Conservation (phyloP, 2,113 vertebrate species). For the Mohoua ochrocephala region DNA sequence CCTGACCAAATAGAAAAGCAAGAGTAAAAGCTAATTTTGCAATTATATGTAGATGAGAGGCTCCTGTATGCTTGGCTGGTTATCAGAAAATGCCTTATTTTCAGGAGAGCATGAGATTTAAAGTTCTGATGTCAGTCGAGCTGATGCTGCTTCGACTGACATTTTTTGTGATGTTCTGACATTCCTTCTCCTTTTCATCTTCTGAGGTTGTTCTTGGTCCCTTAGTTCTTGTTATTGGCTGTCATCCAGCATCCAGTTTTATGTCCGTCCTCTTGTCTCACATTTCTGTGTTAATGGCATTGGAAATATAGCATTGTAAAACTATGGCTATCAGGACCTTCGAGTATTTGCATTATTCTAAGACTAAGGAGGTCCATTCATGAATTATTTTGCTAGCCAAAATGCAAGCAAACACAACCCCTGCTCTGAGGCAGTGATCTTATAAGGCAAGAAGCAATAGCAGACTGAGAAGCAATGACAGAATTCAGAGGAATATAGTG, state of each 20-base stretch:
- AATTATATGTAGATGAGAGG: not conserved
- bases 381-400: not conserved
- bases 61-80: not conserved
- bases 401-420: not conserved
- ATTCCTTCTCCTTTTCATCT: not conserved
- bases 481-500: not conserved
- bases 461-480: not conserved
- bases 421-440: not conserved
- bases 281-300: not conserved
- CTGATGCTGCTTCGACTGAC: not conserved
- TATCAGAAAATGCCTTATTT: conserved; percentile 7
- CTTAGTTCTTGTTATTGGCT: not conserved
- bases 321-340: not conserved
- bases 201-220: not conserved
- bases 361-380: not conserved
- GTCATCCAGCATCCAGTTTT: not conserved
- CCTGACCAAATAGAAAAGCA: not conserved
- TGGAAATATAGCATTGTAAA: not conserved
- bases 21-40: conserved; percentile 11
- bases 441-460: not conserved
- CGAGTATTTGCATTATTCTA: not conserved
- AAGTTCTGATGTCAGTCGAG: not conserved
- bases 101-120: not conserved
- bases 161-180: not conserved
- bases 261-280: not conserved